Evolutionary conservation across 2,113 vertebrate genomes (phyloP).

Genomic region (Chiloscyllium plagiosum): DNA sequence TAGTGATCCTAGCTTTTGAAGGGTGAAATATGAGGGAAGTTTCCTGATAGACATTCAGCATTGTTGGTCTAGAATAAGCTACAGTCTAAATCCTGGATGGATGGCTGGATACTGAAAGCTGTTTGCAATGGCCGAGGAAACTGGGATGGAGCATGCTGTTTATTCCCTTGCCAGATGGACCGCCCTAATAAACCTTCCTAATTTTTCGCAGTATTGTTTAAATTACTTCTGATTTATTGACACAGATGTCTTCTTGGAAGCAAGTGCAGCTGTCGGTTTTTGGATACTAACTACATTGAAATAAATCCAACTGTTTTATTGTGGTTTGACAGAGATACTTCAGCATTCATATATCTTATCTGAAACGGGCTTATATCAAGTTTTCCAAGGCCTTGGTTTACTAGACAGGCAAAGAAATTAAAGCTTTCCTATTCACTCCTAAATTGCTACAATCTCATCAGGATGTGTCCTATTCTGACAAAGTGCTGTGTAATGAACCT

Average conservation of each 20-base stretch:
- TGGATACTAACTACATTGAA: not conserved
- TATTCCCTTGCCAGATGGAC: conserved; percentile 15
- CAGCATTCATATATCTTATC: not conserved
- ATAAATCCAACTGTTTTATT: not conserved
- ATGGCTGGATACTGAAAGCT: conserved; percentile 13
- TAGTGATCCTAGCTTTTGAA: not conserved
- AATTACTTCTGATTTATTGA: conserved; percentile 25
- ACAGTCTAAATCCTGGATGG: not conserved
- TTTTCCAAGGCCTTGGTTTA: not conserved
- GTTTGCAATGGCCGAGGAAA: not conserved
- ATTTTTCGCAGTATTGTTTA: not conserved
- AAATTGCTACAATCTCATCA: not conserved
- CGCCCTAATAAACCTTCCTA: not conserved
- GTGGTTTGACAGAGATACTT: not conserved
- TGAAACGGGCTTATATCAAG: not conserved
- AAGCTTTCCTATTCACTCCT: not conserved
- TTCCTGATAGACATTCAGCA: not conserved
- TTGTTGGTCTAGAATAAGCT: not conserved
- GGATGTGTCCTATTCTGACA: not conserved
- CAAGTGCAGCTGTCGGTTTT: not conserved
- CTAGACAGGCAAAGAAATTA: not conserved
- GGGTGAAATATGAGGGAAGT: not conserved
- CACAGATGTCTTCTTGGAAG: conserved; percentile 10
- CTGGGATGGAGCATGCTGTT: not conserved
- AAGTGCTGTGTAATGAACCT: not conserved